phyloP scores from a whole-genome alignment of 2,888 invertebrate species.

The Xanthia togata region DNA sequence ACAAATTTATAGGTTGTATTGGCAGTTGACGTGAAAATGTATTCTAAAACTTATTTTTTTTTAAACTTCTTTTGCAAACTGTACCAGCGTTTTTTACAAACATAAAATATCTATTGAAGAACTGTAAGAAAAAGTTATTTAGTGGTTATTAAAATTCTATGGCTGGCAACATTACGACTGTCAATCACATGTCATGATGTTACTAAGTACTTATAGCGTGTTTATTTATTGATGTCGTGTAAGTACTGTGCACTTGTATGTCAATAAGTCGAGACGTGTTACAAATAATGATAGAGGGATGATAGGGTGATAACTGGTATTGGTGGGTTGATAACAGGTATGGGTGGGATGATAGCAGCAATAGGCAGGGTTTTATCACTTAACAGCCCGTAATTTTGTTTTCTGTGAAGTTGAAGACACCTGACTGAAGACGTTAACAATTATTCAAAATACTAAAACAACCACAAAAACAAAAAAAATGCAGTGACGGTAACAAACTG shows the following conservation, averaged over 20 bases:
- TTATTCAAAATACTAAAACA: too few relatives aligned
- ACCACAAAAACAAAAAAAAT: too few relatives aligned
- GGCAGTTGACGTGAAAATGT: not conserved
- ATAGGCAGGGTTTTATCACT: not conserved
- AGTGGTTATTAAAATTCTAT: conserved; percentile 21
- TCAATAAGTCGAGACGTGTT: not conserved
- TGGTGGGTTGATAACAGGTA: not conserved
- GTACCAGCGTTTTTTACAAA: conserved; percentile 8
- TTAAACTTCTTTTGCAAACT: not conserved
- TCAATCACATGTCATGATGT: too few relatives aligned
- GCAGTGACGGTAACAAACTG: too few relatives aligned
- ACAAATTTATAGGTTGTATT: not conserved
- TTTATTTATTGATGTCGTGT: not conserved
- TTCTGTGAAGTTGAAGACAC: not conserved
- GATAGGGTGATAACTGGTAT: not conserved
- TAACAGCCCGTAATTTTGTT: not conserved
- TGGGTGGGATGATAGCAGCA: not conserved
- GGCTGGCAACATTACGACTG: not conserved
- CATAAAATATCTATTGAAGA: not conserved
- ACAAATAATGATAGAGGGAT: not conserved
- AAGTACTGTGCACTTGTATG: not conserved
- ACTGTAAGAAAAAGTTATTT: conserved; percentile 9
- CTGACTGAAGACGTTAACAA: not conserved
- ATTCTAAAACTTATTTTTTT: not conserved
- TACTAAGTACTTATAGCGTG: not conserved